Evolutionary conservation across 2,113 vertebrate genomes (phyloP), one percentile per base, ranked within the genome.

Genomic region (Prolemur simus): DNA sequence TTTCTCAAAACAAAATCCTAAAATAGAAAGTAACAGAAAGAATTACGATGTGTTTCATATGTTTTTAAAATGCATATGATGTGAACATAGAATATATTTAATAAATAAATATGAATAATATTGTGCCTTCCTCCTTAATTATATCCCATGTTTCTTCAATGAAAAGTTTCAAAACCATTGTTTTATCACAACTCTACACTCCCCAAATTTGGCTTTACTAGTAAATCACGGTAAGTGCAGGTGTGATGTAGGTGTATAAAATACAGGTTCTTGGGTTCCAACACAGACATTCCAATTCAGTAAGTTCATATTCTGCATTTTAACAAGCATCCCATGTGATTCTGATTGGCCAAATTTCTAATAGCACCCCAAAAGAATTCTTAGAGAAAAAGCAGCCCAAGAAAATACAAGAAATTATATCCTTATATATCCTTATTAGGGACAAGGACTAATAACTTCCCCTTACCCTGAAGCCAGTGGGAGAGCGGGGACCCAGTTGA

Each of bases 321-420:
- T 73, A 81, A 94, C 39, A 95, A 69, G 47, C 34, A 89, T 63
- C 96, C 42, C 52, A 96, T 10, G 77, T 6, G 10, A 83, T 77
- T 80, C 76, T 94, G 34, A 68, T 64, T 64, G 49, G 6, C 49
- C 81, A 92, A 39, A 90, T 84, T 42, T 87, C 63, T 29, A 84
- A 80, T 37, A 91, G 15, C 56, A 2, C 6, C 37, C 49, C 37
- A 87, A 87, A 0, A 92, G 20, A 95, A 92, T 76, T 94, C 76
- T 73, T 64, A 76, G 13, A 64, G 25, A 76, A 94, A 95, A 91
- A 32, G 25, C 25, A 94, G 12, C 20, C 14, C 29, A 89, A 92
- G 32, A 83, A 96, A 85, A 91, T 52, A 29, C 42, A 86, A 87
- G 49, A 87, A 94, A 90, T 42, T 85, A 91, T 92, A 94, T 78